Conservation (phyloP, 2,113 vertebrate species). For the Ivindomyrus marchei region DNA sequence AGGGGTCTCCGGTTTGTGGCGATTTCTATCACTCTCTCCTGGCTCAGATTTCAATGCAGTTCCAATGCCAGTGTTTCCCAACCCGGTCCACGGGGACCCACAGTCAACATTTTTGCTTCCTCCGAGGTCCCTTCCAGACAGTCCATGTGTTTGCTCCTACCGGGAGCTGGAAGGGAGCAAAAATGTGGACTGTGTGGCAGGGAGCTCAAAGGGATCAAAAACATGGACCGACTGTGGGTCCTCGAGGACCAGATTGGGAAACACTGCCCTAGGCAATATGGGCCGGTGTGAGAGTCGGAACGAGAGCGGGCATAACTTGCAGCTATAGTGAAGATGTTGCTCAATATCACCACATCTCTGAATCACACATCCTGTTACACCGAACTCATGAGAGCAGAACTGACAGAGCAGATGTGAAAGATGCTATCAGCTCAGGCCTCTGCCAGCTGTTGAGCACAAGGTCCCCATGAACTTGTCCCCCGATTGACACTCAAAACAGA, state of each 20-base stretch:
- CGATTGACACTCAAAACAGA: neutral
- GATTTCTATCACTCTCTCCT: neutral
- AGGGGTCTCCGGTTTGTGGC: neutral
- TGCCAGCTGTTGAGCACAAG: neutral
- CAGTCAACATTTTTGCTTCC: neutral
- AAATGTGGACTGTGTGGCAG: too few species aligned
- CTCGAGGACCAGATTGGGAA: neutral
- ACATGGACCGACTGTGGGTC: neutral
- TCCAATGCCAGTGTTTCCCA: too few species aligned
- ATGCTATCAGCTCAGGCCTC: neutral
- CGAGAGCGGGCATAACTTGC: neutral
- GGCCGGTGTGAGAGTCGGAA: neutral
- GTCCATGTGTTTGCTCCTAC: too few species aligned
- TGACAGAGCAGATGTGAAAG: conserved; percentile 4
- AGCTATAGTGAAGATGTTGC: neutral
- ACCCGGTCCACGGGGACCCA: neutral
- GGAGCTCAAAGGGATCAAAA: neutral
- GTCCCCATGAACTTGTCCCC: neutral
- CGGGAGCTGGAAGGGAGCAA: too few species aligned
- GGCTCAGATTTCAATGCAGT: neutral
- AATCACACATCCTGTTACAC: conserved; percentile 14
- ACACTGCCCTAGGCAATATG: neutral
- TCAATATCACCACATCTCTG: neutral
- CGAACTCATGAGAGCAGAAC: neutral
- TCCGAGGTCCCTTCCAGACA: too few species aligned